phyloP scores from a whole-genome alignment of 1,140 invertebrate species.

The Drosophila paulistorum region DNA sequence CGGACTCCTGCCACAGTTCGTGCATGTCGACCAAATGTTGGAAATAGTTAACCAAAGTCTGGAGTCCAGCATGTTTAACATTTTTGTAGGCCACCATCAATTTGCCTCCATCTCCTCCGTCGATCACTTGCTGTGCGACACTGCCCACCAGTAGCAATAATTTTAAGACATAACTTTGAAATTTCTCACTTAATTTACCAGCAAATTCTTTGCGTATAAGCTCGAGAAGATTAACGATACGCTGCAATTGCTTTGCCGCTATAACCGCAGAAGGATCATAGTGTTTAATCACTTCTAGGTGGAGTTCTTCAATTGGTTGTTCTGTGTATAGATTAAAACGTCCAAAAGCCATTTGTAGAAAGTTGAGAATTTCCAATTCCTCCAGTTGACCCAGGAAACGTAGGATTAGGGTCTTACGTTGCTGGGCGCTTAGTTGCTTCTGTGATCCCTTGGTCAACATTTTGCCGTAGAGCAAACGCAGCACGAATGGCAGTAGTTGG shows the following conservation, averaged over 20 bases:
- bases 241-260: constrained; percentile 88
- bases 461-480: constrained; percentile 95
- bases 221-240: constrained; percentile 90
- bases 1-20: constrained; percentile 86
- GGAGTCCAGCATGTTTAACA: constrained; percentile 86
- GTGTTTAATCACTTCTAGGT: neutral
- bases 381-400: constrained; percentile 92
- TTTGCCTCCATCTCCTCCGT: constrained; percentile 83
- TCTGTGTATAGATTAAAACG: constrained; percentile 87
- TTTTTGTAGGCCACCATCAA: constrained; percentile 86
- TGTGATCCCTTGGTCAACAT: constrained; percentile 92
- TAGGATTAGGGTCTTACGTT: constrained; percentile 90
- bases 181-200: constrained; percentile 87
- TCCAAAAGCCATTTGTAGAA: constrained; percentile 93
- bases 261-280: constrained; percentile 60
- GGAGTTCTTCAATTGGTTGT: constrained; percentile 81
- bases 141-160: constrained; percentile 89
- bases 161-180: constrained; percentile 89
- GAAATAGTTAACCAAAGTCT: constrained; percentile 89
- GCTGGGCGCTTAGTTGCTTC: constrained; percentile 87
- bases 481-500: constrained; percentile 90
- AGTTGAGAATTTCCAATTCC: constrained; percentile 90
- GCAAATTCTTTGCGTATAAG: constrained; percentile 94
- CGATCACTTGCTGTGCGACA: constrained; percentile 85
- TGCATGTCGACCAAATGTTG: constrained; percentile 89